Base-by-base conservation (phyloP, 2,113 vertebrate genomes). In the Calyptommatus sinebrachiatus region DNA sequence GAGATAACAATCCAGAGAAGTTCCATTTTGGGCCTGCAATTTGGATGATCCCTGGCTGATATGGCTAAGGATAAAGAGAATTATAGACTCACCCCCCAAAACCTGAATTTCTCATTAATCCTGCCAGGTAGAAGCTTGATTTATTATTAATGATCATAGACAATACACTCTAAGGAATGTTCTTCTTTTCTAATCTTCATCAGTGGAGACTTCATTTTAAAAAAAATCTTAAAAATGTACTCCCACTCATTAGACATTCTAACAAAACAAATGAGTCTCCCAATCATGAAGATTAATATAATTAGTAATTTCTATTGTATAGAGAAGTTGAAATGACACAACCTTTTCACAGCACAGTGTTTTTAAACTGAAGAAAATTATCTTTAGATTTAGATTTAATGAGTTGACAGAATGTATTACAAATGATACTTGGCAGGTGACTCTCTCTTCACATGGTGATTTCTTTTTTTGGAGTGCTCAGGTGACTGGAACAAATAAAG, bases 381-480 rank as follows among this genome's bases (percentile, higher is more conserved):
- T 73, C 18, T 71, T 86, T 81, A 76, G 71, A 82, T 84, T 87
- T 85, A 75, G 71, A 82, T 84, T 87, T 85, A 87, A 82, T 81
- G 29, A 84, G 4, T 3, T 85, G 6, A 46, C 79, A 7, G 11
- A 70, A 53, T 68, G 4, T 29, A 82, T 88, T 75, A 84, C 78
- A 48, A 50, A 26, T 76, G 8, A 5, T 84, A 26, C 22, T 57
- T 70, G 66, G 84, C 82, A 11, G 26, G 45, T 80, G 67, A 74
- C 62, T 69, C 35, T 41, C 5, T 41, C 5, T 41, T 2, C 14
- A 77, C 77, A 24, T 29, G 6, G 8, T 50, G 29, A n/a, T 20
- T 2, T 83, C 7, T 48, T 9, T 79, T 72, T 69, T 16, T 31
- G 71, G 7, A 81, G 7, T 53, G 48, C 62, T 83, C 11, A 72